Conservation (phyloP, 2,113 vertebrate genomes). For the Protobothrops mucrosquamatus region DNA sequence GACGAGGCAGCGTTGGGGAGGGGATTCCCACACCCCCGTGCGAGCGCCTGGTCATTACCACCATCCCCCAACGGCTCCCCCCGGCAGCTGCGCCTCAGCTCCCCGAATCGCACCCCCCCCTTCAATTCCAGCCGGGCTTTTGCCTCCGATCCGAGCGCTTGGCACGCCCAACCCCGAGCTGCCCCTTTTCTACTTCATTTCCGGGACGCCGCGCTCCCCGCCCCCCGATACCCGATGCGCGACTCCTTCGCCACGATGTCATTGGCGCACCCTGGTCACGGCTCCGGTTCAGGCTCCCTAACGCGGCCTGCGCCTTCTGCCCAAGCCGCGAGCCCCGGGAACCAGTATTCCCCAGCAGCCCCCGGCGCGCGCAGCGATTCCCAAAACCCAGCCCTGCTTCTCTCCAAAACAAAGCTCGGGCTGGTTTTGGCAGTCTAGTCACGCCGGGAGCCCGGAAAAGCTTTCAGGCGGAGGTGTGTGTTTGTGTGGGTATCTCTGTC, state of each 20-base stretch:
- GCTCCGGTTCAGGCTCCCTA: background rate
- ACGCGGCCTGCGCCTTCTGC: background rate
- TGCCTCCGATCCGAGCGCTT: background rate
- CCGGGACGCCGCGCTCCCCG: background rate
- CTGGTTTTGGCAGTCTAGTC: background rate
- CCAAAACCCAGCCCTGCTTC: background rate
- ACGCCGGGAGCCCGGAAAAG: background rate
- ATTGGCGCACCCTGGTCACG: background rate
- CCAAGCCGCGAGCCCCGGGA: background rate
- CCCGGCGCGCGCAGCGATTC: background rate
- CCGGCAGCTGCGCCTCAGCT: background rate
- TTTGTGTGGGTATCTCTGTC: background rate
- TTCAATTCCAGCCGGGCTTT: background rate
- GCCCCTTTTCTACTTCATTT: constrained; percentile 16
- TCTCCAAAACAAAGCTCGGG: background rate
- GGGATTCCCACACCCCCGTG: background rate
- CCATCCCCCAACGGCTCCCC: rapidly evolving
- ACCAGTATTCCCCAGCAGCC: background rate
- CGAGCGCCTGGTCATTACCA: background rate
- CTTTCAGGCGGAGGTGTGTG: background rate
- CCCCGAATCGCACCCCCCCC: no score
- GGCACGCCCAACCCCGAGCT: background rate
- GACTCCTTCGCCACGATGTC: background rate
- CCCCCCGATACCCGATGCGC: no score
- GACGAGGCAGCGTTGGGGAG: background rate